Evolutionary conservation across 2,797 vertebrate species (phyloP).

Genomic region (Pseudopleuronectes americanus): DNA sequence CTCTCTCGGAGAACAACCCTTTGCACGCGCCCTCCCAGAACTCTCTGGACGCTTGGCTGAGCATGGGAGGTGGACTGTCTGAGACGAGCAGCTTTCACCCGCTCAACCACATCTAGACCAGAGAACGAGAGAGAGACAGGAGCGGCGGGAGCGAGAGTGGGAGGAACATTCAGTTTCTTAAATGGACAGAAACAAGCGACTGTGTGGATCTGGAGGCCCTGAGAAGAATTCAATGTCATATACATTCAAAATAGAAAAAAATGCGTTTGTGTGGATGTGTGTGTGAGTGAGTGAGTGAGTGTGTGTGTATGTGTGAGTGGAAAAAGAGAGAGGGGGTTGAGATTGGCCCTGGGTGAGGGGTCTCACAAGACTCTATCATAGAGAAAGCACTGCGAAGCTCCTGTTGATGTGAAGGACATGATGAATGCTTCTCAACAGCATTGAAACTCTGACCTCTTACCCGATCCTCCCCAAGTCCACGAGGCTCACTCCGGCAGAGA

Average conservation of each 20-base stretch:
- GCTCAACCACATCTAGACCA: slow-evolving; percentile 94
- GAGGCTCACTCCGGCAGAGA: slow-evolving; percentile 62
- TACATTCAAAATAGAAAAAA: slow-evolving; percentile 55
- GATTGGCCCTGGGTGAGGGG: slow-evolving; percentile 45
- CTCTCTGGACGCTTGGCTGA: slow-evolving; percentile 98
- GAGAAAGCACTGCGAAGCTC: slow-evolving; percentile 80
- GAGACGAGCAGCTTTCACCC: slow-evolving; percentile 95
- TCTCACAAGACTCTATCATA: slow-evolving; percentile 70
- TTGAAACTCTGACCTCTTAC: slow-evolving; percentile 68
- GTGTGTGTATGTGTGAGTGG: slow-evolving; percentile 5
- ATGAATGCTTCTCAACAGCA: slow-evolving; percentile 75
- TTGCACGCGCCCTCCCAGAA: slow-evolving; percentile 95
- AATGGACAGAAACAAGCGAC: slow-evolving; percentile 54
- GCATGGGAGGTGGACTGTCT: slow-evolving; percentile 92
- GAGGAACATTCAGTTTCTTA: slow-evolving; percentile 55
- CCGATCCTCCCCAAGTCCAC: slow-evolving; percentile 67
- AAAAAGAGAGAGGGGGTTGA: slow-evolving; percentile 30
- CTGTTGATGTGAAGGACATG: slow-evolving; percentile 81
- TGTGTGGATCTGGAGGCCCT: slow-evolving; percentile 49
- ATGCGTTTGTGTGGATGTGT: slow-evolving; percentile 30
- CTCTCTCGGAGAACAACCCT: slow-evolving; percentile 95
- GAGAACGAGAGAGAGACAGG: slow-evolving; percentile 45
- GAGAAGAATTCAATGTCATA: slow-evolving; percentile 66
- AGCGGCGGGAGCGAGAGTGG: slow-evolving; percentile 45
- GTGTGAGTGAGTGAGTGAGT: slow-evolving; percentile 18